Evolutionary conservation across 2,113 vertebrate species (phyloP).

Genomic region (Centrocercus urophasianus): DNA sequence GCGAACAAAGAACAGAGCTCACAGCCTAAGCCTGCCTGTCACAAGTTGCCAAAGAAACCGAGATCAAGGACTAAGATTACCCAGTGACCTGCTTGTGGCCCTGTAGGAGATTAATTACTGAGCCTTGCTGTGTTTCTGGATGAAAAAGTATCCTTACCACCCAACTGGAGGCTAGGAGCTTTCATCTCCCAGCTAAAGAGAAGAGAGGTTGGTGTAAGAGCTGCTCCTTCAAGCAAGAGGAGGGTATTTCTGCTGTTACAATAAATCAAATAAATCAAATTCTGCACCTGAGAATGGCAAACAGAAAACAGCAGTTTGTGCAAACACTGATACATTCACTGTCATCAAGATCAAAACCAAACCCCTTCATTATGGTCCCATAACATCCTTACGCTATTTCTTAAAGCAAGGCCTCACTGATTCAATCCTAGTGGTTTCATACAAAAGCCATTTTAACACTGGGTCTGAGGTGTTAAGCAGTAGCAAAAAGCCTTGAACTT

Average conservation of each 20-base stretch:
- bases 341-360: not conserved
- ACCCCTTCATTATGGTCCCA: not conserved
- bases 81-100: not conserved
- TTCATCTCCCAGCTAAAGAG: not conserved
- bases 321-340: not conserved
- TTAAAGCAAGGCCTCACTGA: not conserved
- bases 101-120: not conserved
- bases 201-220: not conserved
- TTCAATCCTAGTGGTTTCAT: not conserved
- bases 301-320: not conserved
- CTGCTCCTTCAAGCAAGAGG: not conserved
- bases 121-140: not conserved
- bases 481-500: not conserved
- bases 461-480: not conserved
- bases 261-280: not conserved
- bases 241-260: not conserved
- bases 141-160: not conserved
- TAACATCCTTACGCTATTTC: not conserved
- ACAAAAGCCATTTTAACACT: not conserved
- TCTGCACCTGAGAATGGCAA: not conserved
- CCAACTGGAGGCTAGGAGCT: not conserved
- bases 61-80: not conserved
- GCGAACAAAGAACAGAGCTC: not conserved
- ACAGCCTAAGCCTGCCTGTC: not conserved
- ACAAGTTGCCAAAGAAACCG: not conserved